Evolutionary conservation across 2,113 vertebrate genomes (phyloP), one percentile per base, ranked within the genome.

Genomic region (Phainopepla nitens): DNA sequence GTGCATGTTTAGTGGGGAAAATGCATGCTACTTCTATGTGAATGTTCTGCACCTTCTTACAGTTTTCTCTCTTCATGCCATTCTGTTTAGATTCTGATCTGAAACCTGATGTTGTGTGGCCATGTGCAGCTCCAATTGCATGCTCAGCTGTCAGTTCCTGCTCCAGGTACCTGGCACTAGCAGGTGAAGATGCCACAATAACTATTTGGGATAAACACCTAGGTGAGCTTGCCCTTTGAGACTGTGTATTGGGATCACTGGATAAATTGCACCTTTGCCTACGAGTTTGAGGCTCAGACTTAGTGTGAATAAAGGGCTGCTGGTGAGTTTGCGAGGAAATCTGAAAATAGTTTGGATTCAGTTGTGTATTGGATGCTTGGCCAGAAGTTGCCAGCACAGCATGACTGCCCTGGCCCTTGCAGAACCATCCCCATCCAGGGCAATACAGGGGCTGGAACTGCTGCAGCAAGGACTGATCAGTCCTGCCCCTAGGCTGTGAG

Each of bases 81-180:
- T 82, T 87, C 71, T 87, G 21, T 81, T 82, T 80, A 98, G 98
- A 98, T 47, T 73, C 93, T 68, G 98, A 98, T 24, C 94, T 80
- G 15, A 96, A 98, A 11, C 98, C 98, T 18, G 98, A 98, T 89
- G 66, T 97, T 6, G 95, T 99, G 77, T 99, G 98, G 99, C 99
- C 99, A 13, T 98, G 98, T 36, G 98, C 98, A 11, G 96, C 98
- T 31, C 98, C 98, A 72, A 98, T 99, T 68, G 49, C 85, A 1
- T 98, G 96, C 91, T 99, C 99, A 0, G 95, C 97, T 61, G 92
- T 98, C 57, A 98, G 98, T 61, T 75, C 82, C 82, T 98, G 97
- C 83, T 97, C 92, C 31, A 97, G 92, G 64, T 98, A 98, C 95
- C 87, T 99, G 31, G 97, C 96, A 49, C 95, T 99, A 50, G 98